Evolutionary conservation across 2,113 vertebrate genomes (phyloP), one percentile per base, ranked within the genome.

Genomic region (Illadopsis cleaveri): DNA sequence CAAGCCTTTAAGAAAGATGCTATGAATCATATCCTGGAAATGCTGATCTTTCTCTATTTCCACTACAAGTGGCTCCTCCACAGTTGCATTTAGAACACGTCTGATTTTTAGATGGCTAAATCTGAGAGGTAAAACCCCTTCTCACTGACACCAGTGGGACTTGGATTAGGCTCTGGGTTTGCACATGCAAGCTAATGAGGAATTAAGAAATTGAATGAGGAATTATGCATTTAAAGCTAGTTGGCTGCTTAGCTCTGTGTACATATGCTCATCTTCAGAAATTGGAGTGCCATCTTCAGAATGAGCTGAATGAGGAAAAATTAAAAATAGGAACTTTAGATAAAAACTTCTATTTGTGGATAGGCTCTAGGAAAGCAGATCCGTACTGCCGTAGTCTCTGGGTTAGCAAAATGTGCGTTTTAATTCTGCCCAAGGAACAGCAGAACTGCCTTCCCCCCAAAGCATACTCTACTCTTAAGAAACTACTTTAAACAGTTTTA

Each of bases 91-190:
- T 81, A 66, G 66, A 93, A 86, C 58, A 66, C 71, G 54, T 20
- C 62, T 95, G 62, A 77, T 92, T 80, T 96, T 88, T 47, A 86
- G 86, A 82, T 70, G 79, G 82, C 71, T 93, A 83, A 80, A 92
- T 90, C 64, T 88, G 75, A 93, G 78, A 72, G 50, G 62, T 92
- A 90, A 90, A 94, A 86, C 31, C 45, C 38, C 54, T 82, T 69
- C 50, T 72, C 78, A 62, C 21, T 82, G 81, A 57, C 71, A 72
- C 72, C 66, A 73, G 42, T n/a, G 75, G 82, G 90, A 62, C 58
- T 69, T 73, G 30, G 50, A 82, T 86, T 76, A 42, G 62, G 35
- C 33, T 91, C 50, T 69, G 30, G 68, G 71, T 88, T 86, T 92
- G 44, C 30, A 78, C 47, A 75, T 62, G 47, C 51, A 89, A 83